Percentiles rank a stretch among this genome's conserved stretches.
phyloP scores from a whole-genome alignment of 1,140 invertebrate genomes.

The Caenorhabditis inopinata region DNA sequence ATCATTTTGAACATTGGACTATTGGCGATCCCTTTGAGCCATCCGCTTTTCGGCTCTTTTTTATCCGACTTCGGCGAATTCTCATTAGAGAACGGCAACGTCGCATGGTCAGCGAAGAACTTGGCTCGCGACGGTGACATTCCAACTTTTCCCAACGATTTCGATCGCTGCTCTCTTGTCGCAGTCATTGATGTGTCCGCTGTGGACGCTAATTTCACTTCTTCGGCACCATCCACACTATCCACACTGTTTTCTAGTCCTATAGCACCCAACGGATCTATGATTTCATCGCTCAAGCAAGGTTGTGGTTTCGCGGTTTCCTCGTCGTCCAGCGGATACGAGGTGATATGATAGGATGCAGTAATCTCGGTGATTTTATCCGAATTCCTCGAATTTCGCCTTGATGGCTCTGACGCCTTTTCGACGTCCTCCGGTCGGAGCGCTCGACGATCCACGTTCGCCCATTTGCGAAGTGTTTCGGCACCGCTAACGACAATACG shows the following conservation, averaged over 20 bases:
- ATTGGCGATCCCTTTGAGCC: constrained; percentile 57
- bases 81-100: constrained; percentile 53
- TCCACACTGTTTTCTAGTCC: background rate
- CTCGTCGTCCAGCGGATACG: background rate
- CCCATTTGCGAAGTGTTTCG: background rate
- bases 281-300: background rate
- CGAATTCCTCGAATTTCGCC: no score
- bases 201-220: no score
- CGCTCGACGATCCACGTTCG: background rate
- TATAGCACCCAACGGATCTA: constrained; percentile 39
- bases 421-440: background rate
- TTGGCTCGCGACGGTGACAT: constrained; percentile 61
- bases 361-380: background rate
- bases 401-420: no score
- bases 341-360: background rate
- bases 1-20: constrained; percentile 58
- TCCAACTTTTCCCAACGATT: constrained; percentile 34
- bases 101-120: constrained; percentile 56
- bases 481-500: background rate
- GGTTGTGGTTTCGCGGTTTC: no score
- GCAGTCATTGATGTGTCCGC: background rate
- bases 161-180: no score
- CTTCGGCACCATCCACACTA: no score
- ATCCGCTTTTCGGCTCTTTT: constrained; percentile 51
- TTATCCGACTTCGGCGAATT: constrained; percentile 30